phyloP scores from a whole-genome alignment of 2,113 vertebrate species.

The Gavialis gangeticus region DNA sequence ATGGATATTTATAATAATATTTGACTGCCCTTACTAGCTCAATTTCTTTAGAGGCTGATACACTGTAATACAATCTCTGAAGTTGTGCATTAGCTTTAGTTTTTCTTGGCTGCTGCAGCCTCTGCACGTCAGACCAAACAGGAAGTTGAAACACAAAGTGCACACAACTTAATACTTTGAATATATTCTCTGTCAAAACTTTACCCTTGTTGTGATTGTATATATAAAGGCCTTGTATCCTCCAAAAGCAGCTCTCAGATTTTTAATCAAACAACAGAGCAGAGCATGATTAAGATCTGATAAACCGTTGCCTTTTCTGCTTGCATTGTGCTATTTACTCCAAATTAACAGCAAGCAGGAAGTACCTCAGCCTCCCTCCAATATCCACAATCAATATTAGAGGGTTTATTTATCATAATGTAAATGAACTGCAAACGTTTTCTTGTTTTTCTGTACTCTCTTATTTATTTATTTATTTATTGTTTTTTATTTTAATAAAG shows the following conservation, averaged over 20 bases:
- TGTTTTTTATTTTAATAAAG: not conserved
- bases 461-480: not conserved
- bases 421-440: not conserved
- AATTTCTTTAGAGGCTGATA: not conserved
- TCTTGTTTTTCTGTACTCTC: not conserved
- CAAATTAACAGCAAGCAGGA: not conserved
- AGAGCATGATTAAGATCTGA: not conserved
- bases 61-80: not conserved
- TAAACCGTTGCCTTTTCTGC: not conserved
- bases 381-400: not conserved
- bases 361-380: not conserved
- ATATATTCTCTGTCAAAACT: not conserved
- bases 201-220: not conserved
- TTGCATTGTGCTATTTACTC: not conserved
- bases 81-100: accelerated
- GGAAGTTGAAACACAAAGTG: not conserved
- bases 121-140: not conserved
- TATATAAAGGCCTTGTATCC: not conserved
- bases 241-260: not conserved
- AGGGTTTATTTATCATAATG: not conserved
- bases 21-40: not conserved
- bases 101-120: not conserved
- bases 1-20: not conserved
- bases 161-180: not conserved
- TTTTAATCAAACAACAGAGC: not conserved